Evolutionary conservation across 1,140 invertebrate species (phyloP), one percentile per base, ranked within the genome.

Genomic region (Chironomus tepperi): DNA sequence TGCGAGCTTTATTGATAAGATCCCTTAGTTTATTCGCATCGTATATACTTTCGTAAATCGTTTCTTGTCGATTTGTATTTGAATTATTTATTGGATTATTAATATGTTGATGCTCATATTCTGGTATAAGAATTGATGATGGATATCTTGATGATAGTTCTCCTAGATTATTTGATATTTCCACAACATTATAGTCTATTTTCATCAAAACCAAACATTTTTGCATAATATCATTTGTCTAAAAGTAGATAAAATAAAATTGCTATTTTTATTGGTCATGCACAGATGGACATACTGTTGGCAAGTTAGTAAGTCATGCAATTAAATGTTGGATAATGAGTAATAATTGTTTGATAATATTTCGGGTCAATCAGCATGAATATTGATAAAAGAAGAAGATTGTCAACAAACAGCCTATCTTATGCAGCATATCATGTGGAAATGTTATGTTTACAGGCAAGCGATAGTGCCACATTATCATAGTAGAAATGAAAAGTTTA

Each of bases 131-230:
- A 74, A 94, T 84, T 74, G 89, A 87, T 77, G 86, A 87, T 47
- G 91, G 92, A 83, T 93, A 94, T 75, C 91, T 88, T 67, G 86
- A 84, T 81, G 90, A 89, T n/a, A 93, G 81, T 78, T 90, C 87
- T n/a, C 91, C 91, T 76, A 82, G 84, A 34, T 81, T 82, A 78
- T 93, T 93, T 70, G 86, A 86, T 76, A 93, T 83, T 77, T 86
- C 83, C 72, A 86, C 84, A 77, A 87, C 81, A 75, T 83, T 86
- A 78, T 91, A 91, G 83, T 91, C 89, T 42, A 87, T 80, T 76
- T 86, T 85, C 74, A 88, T 85, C 19, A 91, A 82, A 42, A 85
- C 81, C 74, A 89, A 81, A 80, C 88, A 90, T 83, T 84, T 85
- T 79, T 88, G 83, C 85, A 89, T 87, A 75, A 88, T 86, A 76